A percentile compares a stretch with the other conserved stretches of the same genome.
These are phyloP conservation scores for Hippoglossus stenolepis DNA, from an alignment of 2,113 vertebrate genomes.

Conservation along the genomic window DNA sequence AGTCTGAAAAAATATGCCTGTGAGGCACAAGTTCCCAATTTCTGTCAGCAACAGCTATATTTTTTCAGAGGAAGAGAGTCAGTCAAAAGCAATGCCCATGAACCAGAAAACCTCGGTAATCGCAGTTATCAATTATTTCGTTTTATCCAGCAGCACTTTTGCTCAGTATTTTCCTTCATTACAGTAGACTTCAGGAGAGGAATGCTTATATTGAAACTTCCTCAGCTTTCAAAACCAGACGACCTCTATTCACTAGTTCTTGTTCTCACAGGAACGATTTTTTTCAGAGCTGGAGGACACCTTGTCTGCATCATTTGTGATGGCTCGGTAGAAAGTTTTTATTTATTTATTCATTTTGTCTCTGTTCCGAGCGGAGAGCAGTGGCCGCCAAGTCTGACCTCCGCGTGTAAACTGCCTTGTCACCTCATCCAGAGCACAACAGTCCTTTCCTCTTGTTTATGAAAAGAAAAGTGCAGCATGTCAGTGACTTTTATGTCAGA, in stretches of 20 bases:
- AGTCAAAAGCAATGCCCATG: no score
- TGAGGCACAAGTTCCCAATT: no score
- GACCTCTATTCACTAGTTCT: background rate
- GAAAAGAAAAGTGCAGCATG: background rate
- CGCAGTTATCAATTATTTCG: background rate
- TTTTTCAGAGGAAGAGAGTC: no score
- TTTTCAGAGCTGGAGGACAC: background rate
- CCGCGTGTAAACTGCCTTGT: background rate
- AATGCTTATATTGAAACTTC: background rate
- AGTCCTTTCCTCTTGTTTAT: background rate
- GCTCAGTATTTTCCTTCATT: slow-evolving; percentile 20
- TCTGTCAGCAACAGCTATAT: no score
- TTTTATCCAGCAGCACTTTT: slow-evolving; percentile 16
- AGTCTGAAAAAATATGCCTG: no score
- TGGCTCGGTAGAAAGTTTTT: background rate
- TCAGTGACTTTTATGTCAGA: background rate
- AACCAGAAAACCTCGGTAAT: no score
- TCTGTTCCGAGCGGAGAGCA: background rate
- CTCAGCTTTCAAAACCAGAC: background rate
- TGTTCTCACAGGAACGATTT: background rate
- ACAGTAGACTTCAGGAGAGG: background rate
- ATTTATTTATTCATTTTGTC: background rate
- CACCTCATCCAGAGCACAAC: background rate
- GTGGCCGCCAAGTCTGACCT: background rate
- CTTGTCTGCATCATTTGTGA: background rate